Evolutionary conservation across 2,113 vertebrate species (phyloP).

Genomic region (Pterocles burchelli): DNA sequence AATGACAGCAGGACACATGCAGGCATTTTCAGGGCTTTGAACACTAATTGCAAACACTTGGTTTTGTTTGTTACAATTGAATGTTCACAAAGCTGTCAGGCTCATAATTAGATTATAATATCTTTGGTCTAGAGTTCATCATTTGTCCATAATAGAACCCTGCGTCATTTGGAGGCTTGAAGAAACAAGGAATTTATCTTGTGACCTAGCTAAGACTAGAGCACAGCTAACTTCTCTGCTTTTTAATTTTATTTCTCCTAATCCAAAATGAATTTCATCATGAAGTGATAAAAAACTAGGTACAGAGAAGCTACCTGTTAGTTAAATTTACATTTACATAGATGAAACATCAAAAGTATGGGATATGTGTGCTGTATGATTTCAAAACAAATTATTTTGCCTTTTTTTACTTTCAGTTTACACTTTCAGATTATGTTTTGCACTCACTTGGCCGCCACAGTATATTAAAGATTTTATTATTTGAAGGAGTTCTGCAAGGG

Average conservation of each 20-base stretch:
- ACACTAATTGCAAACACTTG: not conserved
- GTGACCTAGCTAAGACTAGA: not conserved
- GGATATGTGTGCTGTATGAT: not conserved
- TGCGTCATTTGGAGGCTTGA: not conserved
- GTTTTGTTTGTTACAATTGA: not conserved
- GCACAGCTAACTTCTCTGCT: not conserved
- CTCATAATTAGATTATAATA: not conserved
- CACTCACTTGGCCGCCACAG: not conserved
- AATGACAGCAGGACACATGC: not conserved
- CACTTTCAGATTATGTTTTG: not conserved
- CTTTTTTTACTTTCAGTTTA: not conserved
- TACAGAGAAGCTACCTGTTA: not conserved
- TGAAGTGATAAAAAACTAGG: not conserved
- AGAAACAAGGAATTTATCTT: not conserved
- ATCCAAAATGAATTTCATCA: not conserved
- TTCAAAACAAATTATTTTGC: not conserved
- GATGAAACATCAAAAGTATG: not conserved
- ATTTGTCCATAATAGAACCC: not conserved
- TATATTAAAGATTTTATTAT: not conserved
- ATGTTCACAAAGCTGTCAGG: not conserved
- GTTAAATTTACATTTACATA: not conserved
- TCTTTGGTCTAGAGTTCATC: not conserved
- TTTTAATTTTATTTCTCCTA: not conserved
- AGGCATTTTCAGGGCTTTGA: not conserved
- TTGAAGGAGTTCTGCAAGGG: not conserved